Base-by-base conservation (phyloP, 2,888 invertebrate genomes). In the Scaeva pyrastri region DNA sequence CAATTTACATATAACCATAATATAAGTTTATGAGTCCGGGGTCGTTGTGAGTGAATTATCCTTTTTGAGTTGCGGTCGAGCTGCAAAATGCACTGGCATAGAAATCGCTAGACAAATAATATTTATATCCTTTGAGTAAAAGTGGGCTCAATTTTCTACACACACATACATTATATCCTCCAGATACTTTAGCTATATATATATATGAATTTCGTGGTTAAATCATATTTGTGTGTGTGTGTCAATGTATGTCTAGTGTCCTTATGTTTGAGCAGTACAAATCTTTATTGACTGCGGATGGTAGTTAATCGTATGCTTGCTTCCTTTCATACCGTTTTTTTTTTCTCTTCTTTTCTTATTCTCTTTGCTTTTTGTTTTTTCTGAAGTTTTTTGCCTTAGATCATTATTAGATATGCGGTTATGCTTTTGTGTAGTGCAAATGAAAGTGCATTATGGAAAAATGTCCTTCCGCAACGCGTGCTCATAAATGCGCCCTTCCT, bases 271-370 rank as follows among this genome's bases (percentile, higher is more conserved):
- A 39, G 52, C 7, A 23, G 80, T 68, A 73, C 31, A 73, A 62
- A 77, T 81, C 77, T 86, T 86, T 86, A 86, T 86, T 86, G 82
- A 86, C 86, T 86, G 77, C 86, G 71, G 82, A 86, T 78, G 82
- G 64, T 64, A 58, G 82, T 86, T 81, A 86, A 82, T 86, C 50
- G 77, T 82, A 71, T 73, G 74, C 64, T 66, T 55, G 77, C 76
- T 60, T 75, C 71, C 43, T 39, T 39, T 39, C 66, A 21, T 58
- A 45, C 66, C 55, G 23, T 50, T 48, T 56, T 56, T 56, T 60
- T 19, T 31, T n/a, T n/a, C 16, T 48, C 16, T 48, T 19, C 8
- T 60, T 55, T 10, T 39, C 48, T 31, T 31, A 31, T 31, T 8
- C 31, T 31, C 8, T 31, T 31, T 31, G 6, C 8, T 71, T 23